Base-by-base conservation (phyloP, 2,888 invertebrate genomes). In the Alsophila aescularia region DNA sequence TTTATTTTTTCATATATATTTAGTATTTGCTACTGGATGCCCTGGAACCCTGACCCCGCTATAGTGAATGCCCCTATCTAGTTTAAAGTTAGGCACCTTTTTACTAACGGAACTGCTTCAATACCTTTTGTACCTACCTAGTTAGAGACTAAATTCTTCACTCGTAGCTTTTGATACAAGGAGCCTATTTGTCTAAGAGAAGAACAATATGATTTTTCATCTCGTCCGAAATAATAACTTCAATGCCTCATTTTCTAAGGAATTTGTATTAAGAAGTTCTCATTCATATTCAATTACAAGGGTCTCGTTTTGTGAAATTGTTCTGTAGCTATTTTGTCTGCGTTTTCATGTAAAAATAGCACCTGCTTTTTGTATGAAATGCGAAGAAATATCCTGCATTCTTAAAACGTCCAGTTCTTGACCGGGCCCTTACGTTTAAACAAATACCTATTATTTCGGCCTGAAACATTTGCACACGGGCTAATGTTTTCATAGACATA, bases 21-120 rank as follows among this genome's bases (percentile, higher is more conserved):
- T 84, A 87, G 87, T 83, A 80, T 77, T 78, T 81, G 87, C 87
- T 87, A 85, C 73, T 90, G 90, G 90, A 90, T 90, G 90, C 90
- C 90, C 90, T 87, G 76, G 85, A n/a, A 79, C 69, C 81, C 41
- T 82, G 74, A 78, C 81, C 87, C 85, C 82, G 86, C 87, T 89
- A 90, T 87, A 82, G 78, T 80, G 90, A 90, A 90, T 90, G 89
- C 87, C 89, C 88, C 81, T 79, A 65, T 64, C 79, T 81, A 85
- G 83, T 78, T 69, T 79, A 27, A 72, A 73, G 80, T 75, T 77
- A 87, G 89, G 84, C 90, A 88, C 85, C 75, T 56, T 43, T 39
- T 44, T 56, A 45, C 39, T 73, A 83, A 87, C 83, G 75, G 83
- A 83, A 86, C 83, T 87, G 89, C 89, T 89, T 86, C 79, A 64